Conservation (phyloP, 1,140 invertebrate genomes). For the Platyscapa corneri region DNA sequence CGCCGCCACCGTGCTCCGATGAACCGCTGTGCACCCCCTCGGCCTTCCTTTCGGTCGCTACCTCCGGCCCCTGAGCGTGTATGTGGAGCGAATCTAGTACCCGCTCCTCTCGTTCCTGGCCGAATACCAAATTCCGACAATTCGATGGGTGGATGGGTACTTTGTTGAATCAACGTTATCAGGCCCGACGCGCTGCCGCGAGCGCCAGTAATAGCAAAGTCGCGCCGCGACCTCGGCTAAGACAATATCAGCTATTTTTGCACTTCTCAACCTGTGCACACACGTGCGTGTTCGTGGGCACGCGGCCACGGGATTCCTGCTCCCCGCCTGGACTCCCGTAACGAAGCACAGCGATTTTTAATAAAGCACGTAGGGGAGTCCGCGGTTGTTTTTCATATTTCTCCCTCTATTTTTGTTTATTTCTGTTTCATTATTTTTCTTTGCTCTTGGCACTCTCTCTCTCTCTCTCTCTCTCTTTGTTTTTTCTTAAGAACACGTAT, state of each 20-base stretch:
- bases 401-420: background rate
- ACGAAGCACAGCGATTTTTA: constrained; percentile 14
- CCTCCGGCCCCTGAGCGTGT: no score
- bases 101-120: constrained; percentile 62
- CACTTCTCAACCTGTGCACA: background rate
- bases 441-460: background rate
- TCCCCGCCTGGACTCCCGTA: background rate
- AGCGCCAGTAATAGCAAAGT: background rate
- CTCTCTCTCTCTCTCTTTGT: background rate
- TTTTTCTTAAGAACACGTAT: background rate
- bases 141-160: constrained; percentile 74
- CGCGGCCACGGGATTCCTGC: no score
- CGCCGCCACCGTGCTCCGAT: constrained; percentile 49
- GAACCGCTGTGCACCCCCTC: constrained; percentile 45
- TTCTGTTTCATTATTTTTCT: background rate
- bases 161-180: constrained; percentile 76
- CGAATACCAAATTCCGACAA: constrained; percentile 75
- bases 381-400: background rate
- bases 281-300: no score
- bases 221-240: background rate
- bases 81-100: no score
- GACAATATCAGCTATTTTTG: constrained; percentile 37
- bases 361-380: constrained; percentile 7
- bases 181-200: constrained; percentile 62
- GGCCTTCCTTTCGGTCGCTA: constrained; percentile 46